Evolutionary conservation across 2,113 vertebrate species (phyloP), one percentile per base, ranked within the genome.

Genomic region (Chamaea fasciata): DNA sequence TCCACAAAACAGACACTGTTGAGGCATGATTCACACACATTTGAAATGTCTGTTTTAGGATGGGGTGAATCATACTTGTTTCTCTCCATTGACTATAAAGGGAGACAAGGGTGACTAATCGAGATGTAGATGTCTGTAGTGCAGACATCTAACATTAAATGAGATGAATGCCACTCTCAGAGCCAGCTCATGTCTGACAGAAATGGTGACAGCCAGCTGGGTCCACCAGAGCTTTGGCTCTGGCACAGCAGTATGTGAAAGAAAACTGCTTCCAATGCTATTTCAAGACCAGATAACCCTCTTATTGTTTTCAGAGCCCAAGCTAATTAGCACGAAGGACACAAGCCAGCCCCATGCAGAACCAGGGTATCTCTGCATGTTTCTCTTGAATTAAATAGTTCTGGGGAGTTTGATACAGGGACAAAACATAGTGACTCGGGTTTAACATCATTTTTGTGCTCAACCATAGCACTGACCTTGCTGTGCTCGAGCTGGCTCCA

Each of bases 21-120:
- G 69, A 77, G 76, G 47, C 55, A 85, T 92, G 94, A 95, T 88
- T 96, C 94, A 95, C 76, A 75, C 70, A 47, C 46, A 74, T 90
- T 87, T 76, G 46, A 90, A 75, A 76, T 37, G 42, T 79, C 88
- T 92, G 84, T 55, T 96, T 93, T 90, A 79, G 41, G 53, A 93
- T 57, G 42, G 92, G 68, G 71, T 96, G 94, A 93, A 87, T 96
- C 94, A 90, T 76, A 50, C 75, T 56, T 80, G 49, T 57, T 92
- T 88, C 87, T 86, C 84, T 88, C 53, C 79, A 35, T 39, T 76
- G 63, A 77, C 67, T 93, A 57, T 92, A 80, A 93, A 92, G 85
- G 50, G 67, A 96, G 92, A 83, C 78, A 85, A 90, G 75, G 83
- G 57, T 96, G 94, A 90, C 75, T 95, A 96, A 96, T 90, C 2